Percentiles rank a stretch among this genome's conserved stretches.
These are phyloP conservation scores for Iguana delicatissima DNA, from an alignment of 2,797 vertebrate species.

Conservation along the genomic window DNA sequence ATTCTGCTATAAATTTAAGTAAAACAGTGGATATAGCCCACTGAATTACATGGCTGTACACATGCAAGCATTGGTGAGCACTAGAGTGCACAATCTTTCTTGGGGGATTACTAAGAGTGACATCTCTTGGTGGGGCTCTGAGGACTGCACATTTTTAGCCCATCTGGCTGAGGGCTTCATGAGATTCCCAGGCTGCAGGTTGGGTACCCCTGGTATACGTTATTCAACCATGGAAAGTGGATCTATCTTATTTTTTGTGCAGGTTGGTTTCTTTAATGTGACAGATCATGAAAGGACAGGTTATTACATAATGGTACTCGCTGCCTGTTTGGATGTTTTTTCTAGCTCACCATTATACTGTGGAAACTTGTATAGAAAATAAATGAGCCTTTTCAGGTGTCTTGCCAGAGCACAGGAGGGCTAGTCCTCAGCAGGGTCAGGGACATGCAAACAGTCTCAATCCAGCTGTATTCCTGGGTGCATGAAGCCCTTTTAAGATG, in stretches of 20 bases:
- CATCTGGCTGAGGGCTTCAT: too few species aligned
- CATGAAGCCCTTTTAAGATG: background rate
- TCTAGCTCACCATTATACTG: background rate
- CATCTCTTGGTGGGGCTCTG: too few species aligned
- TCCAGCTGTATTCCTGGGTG: background rate
- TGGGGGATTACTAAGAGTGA: too few species aligned
- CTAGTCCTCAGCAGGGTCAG: background rate
- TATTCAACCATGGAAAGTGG: background rate
- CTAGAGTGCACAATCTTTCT: background rate
- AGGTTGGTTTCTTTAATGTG: background rate
- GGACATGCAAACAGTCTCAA: too few species aligned
- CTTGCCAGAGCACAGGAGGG: background rate
- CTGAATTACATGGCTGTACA: background rate
- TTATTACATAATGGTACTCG: background rate
- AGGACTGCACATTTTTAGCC: too few species aligned
- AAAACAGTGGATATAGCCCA: background rate
- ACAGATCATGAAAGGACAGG: background rate
- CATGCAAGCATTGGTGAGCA: background rate
- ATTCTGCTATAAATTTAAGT: background rate
- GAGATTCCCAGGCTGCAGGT: too few species aligned
- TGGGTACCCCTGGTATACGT: too few species aligned
- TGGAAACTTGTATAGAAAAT: background rate
- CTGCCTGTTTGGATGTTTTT: background rate
- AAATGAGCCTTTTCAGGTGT: background rate
- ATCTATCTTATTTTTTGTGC: background rate